These are phyloP conservation scores for Cheilosia vulpina DNA, from an alignment of 2,888 invertebrate species.

Conservation along the genomic window DNA sequence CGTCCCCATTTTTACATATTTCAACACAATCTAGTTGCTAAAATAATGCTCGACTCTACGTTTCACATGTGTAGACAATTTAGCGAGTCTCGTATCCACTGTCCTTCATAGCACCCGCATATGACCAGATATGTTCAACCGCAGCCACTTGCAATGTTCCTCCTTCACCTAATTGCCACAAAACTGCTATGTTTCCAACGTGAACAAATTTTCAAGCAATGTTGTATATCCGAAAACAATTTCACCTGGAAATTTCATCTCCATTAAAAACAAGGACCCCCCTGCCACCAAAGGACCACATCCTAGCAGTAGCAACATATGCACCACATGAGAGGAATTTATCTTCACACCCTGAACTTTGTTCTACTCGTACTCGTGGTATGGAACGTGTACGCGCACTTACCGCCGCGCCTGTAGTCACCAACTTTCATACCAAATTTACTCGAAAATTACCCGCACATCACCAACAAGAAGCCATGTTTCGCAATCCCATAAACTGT, in stretches of 20 bases:
- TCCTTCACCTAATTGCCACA: neutral
- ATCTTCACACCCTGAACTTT: slow-evolving; percentile 57
- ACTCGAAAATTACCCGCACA: slow-evolving; percentile 72
- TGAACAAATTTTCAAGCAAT: slow-evolving; percentile 51
- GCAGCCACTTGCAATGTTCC: no score
- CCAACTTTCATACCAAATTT: slow-evolving; percentile 68
- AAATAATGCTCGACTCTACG: no score
- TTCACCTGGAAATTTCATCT: slow-evolving; percentile 61
- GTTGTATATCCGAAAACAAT: slow-evolving; percentile 65
- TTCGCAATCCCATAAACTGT: slow-evolving; percentile 65
- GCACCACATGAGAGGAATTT: slow-evolving; percentile 62
- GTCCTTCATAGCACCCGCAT: no score
- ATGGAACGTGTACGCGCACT: slow-evolving; percentile 17
- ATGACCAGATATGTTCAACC: no score
- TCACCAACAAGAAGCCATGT: slow-evolving; percentile 63
- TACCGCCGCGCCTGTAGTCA: slow-evolving; percentile 20
- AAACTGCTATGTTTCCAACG: slow-evolving; percentile 5
- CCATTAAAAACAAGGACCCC: slow-evolving; percentile 22
- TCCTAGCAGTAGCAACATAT: slow-evolving; percentile 52
- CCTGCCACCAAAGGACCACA: neutral
- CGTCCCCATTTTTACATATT: no score
- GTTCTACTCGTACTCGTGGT: slow-evolving; percentile 5
- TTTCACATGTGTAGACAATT: no score
- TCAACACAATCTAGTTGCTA: no score
- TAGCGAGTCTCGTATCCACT: no score